Evolutionary conservation across 2,888 invertebrate species (phyloP).

Genomic region (Sminthurides aquaticus): DNA sequence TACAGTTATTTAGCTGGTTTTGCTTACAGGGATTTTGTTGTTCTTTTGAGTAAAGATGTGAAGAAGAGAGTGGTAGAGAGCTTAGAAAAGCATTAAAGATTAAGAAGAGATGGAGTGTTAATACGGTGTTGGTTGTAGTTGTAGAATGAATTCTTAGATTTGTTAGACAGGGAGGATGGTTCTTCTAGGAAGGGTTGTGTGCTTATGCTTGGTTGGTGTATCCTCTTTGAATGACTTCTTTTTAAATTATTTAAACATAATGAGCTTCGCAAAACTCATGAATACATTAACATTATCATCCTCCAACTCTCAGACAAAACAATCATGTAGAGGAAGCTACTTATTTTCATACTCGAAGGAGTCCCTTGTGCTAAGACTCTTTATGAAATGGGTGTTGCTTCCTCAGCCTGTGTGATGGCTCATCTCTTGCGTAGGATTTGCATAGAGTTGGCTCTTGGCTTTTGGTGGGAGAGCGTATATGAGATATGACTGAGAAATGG

Average conservation of each 20-base stretch:
- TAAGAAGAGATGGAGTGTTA: not conserved
- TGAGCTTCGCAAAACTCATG: not conserved
- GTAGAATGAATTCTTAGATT: not conserved
- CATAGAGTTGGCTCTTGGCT: too few relatives aligned
- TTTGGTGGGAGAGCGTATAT: too few relatives aligned
- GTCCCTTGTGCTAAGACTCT: too few relatives aligned
- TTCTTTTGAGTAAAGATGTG: too few relatives aligned
- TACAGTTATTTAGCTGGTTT: too few relatives aligned
- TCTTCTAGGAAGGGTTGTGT: too few relatives aligned
- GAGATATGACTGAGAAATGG: too few relatives aligned
- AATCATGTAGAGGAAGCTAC: not conserved
- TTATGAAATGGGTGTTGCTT: too few relatives aligned
- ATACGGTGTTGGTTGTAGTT: not conserved
- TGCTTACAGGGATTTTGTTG: too few relatives aligned
- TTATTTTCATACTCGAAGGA: not conserved
- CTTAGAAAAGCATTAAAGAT: not conserved
- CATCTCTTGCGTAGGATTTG: too few relatives aligned
- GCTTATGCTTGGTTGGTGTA: too few relatives aligned
- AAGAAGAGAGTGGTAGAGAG: not conserved
- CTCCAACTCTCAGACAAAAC: not conserved
- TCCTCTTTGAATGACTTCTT: not conserved
- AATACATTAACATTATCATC: not conserved
- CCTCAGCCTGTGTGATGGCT: too few relatives aligned
- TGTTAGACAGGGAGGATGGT: not conserved
- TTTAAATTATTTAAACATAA: not conserved